Base-by-base conservation (phyloP, 2,113 vertebrate species). In the Bostrychus sinensis region DNA sequence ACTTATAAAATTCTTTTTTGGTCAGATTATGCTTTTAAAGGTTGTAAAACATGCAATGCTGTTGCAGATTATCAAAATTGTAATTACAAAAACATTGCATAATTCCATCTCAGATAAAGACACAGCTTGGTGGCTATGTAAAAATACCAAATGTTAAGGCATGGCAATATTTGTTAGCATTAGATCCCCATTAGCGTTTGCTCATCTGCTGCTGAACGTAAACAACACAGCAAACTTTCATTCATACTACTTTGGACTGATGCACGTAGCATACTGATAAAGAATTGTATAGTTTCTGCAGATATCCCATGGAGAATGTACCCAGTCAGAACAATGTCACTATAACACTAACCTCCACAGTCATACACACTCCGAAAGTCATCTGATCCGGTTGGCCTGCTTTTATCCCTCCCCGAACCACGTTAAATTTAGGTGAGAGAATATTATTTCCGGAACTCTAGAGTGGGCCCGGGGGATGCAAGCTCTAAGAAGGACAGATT, bases 381-480 rank as follows among this genome's bases (percentile, higher is more conserved):
- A 75, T 75, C 61, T 45, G 58, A 78, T 67, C 62, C 64, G 34
- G 62, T 72, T 64, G 41, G 20, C 32, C 17, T 22, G 30, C 53
- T 66, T 70, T 54, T 30, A 41, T 23, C 7, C 50, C 54, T 46
- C 61, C 83, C 59, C 61, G 56, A 81, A 85, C 81, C 56, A 70
- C 70, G 59, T 66, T 46, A 42, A 20, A 58, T 71, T 62, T 62
- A 10, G 38, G 11, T 22, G 34, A 34, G 45, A 32, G 38, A 51
- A 56, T 70, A 59, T 80, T 71, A 61, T 81, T 68, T 68, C 63
- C 70, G 56, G 63, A 79, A 55, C 25, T 58, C 59, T 13, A 0
- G 19, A 62, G 66, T 45, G 34, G 38, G 72, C 77, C 48, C 0
- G 11, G 54, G 69, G 74, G 72, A 81, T 59, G 37, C 28, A 58